Percentiles rank a stretch among this genome's conserved stretches.
Conservation (phyloP, 2,888 invertebrate genomes). For the Agriopis leucophaearia region DNA sequence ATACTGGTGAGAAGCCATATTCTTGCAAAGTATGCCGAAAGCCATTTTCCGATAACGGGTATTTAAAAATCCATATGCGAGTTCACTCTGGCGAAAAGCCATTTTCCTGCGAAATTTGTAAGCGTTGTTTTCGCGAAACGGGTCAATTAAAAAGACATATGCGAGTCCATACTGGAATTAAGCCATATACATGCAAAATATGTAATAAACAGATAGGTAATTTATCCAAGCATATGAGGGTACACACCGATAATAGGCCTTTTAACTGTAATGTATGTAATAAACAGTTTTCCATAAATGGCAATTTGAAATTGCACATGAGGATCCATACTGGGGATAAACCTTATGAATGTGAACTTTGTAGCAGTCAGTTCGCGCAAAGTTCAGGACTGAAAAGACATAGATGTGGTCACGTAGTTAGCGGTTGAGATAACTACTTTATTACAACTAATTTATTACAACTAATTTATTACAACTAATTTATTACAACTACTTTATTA, state of each 20-base stretch:
- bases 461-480: too few species aligned
- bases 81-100: slow-evolving; percentile 77
- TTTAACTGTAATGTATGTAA: slow-evolving; percentile 65
- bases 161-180: slow-evolving; percentile 72
- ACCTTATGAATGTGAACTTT: slow-evolving; percentile 61
- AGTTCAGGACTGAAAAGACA: slow-evolving; percentile 66
- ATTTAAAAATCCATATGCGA: slow-evolving; percentile 78
- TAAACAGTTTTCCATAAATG: slow-evolving; percentile 67
- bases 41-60: slow-evolving; percentile 77
- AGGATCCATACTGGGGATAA: slow-evolving; percentile 61
- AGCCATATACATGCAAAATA: slow-evolving; percentile 76
- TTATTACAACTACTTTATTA: too few species aligned
- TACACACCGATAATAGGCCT: slow-evolving; percentile 68
- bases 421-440: not conserved
- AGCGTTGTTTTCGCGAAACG: slow-evolving; percentile 71
- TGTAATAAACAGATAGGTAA: slow-evolving; percentile 80
- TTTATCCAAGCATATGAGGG: slow-evolving; percentile 74
- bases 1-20: slow-evolving; percentile 75
- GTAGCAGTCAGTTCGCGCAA: slow-evolving; percentile 63
- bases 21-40: slow-evolving; percentile 75
- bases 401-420: slow-evolving; percentile 55
- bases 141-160: slow-evolving; percentile 75
- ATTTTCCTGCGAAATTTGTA: slow-evolving; percentile 71
- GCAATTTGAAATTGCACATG: slow-evolving; percentile 70
- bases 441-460: too few species aligned